These are phyloP conservation scores for Pammene aurita DNA, from an alignment of 2,888 invertebrate species.

Conservation along the genomic window DNA sequence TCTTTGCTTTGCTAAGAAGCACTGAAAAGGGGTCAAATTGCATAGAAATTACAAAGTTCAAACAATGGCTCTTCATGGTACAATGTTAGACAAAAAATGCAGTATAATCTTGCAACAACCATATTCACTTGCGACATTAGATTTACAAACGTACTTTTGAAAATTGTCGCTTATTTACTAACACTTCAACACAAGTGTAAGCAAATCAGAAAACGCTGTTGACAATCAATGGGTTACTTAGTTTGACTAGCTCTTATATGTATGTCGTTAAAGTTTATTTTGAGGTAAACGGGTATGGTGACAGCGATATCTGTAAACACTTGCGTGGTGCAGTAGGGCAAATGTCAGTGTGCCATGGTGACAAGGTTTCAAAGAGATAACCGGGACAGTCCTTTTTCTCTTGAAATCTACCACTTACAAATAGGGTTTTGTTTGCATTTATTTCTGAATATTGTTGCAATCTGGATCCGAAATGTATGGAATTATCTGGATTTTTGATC, in stretches of 20 bases:
- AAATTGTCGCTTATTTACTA: conserved; percentile 18
- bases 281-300: not conserved
- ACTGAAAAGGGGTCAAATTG: too few species aligned
- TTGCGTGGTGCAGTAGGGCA: conserved; percentile 16
- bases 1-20: too few species aligned
- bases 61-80: too few species aligned
- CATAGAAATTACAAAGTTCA: too few species aligned
- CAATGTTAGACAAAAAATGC: too few species aligned
- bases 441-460: too few species aligned
- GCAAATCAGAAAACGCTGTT: conserved; percentile 11
- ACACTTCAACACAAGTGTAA: conserved; percentile 12
- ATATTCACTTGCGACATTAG: not conserved
- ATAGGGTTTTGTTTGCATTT: too few species aligned
- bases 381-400: conserved; percentile 11
- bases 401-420: not conserved
- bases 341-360: conserved; percentile 22
- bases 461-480: too few species aligned
- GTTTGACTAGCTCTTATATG: not conserved
- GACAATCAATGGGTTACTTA: not conserved
- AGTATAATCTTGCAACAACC: too few species aligned
- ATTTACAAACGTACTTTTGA: not conserved
- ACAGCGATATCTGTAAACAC: conserved; percentile 15
- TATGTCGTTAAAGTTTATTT: not conserved
- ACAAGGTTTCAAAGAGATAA: not conserved
- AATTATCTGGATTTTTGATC: too few species aligned